A percentile compares a stretch with the other conserved stretches of the same genome.
phyloP scores from a whole-genome alignment of 2,888 invertebrate genomes.

The Dasysyrphus albostriatus region DNA sequence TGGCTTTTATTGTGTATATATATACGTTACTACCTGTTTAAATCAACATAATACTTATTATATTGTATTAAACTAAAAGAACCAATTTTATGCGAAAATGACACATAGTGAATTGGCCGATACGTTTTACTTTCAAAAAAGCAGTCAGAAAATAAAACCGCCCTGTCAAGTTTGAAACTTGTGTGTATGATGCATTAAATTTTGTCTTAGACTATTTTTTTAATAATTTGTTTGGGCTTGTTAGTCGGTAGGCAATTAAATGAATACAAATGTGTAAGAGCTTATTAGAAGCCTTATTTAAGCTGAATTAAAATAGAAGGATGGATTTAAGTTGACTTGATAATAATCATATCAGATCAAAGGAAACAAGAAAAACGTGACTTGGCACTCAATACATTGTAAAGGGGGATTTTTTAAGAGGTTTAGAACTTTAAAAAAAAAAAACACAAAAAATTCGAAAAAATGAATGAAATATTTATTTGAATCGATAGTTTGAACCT shows the following conservation, averaged over 20 bases:
- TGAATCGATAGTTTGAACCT: no score
- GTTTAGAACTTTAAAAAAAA: no score
- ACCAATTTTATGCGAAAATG: background rate
- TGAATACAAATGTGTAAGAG: no score
- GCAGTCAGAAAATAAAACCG: slow-evolving; percentile 25
- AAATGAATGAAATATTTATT: no score
- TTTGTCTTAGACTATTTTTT: background rate
- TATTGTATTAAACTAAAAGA: no score
- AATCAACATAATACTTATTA: no score
- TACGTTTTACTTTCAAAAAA: slow-evolving; percentile 53
- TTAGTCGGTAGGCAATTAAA: background rate
- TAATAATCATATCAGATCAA: background rate
- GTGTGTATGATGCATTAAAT: background rate
- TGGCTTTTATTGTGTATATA: background rate
- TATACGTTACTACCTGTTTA: background rate
- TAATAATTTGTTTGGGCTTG: background rate
- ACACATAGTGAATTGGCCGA: slow-evolving; percentile 6
- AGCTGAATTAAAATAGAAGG: no score
- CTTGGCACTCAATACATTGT: no score
- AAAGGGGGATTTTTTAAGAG: no score
- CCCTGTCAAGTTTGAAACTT: slow-evolving; percentile 41
- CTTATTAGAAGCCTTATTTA: no score
- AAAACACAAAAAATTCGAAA: no score
- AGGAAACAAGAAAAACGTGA: slow-evolving; percentile 1
- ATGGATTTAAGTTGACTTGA: background rate